phyloP scores from a whole-genome alignment of 2,888 invertebrate genomes.

The Caenorhabditis plicata region DNA sequence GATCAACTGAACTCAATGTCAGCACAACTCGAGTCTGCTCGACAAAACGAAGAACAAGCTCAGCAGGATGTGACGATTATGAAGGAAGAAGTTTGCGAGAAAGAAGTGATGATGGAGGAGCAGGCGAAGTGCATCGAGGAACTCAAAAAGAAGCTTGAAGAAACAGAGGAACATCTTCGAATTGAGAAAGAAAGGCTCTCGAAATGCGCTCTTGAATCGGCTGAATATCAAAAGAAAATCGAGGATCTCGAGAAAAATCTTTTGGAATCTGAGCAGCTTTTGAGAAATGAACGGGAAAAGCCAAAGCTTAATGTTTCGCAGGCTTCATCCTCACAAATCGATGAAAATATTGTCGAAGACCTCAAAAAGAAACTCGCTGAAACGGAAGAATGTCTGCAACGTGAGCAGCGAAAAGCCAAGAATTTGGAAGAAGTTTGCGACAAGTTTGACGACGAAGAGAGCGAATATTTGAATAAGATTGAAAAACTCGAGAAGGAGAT shows the following conservation, averaged over 20 bases:
- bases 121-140: not conserved
- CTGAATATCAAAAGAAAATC: too few relatives aligned
- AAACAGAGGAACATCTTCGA: not conserved
- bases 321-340: too few relatives aligned
- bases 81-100: slow-evolving; percentile 14
- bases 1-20: too few relatives aligned
- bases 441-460: slow-evolving; percentile 3
- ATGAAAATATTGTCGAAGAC: too few relatives aligned
- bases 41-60: slow-evolving; percentile 17
- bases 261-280: too few relatives aligned
- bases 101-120: not conserved
- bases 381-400: not conserved
- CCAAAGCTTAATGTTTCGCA: too few relatives aligned
- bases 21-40: too few relatives aligned
- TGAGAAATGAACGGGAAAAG: too few relatives aligned
- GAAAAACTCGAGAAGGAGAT: not conserved
- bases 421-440: not conserved
- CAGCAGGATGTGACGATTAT: slow-evolving; percentile 27
- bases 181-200: not conserved
- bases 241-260: too few relatives aligned
- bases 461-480: not conserved
- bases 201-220: too few relatives aligned
- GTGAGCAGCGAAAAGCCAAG: not conserved
- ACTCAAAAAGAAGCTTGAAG: not conserved
- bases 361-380: not conserved